Evolutionary conservation across 92 coral and sea anemone genomes (phyloP), one percentile per base, ranked within the genome.

Genomic region (Scolanthus callimorphus): DNA sequence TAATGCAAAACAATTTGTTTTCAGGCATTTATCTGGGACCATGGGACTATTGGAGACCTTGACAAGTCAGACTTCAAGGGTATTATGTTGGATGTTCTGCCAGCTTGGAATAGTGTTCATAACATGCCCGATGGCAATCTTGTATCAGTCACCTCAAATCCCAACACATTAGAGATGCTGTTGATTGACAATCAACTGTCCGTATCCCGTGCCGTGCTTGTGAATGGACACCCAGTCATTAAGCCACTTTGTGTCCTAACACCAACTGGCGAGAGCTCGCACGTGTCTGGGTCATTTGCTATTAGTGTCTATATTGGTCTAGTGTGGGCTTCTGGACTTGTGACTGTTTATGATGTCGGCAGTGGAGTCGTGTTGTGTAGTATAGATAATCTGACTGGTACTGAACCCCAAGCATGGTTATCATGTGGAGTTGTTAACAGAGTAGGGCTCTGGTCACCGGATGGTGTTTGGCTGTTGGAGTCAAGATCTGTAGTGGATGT

Each of bases 61-160:
- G 84, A 69, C 46, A 72, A 80, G 52, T 65, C 82, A 23, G 96
- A 92, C 68, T 88, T 92, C 62, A 91, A 78, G 57, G 78, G 79
- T 24, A 84, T 92, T 17, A 64, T 79, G 22, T 69, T 87, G 39
- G 89, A 85, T 53, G 59, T 88, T 12, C 73, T 88, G 15, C 85
- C 90, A 34, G 46, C 60, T 13, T 84, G 95, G 85, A 64, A 65
- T 1, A 52, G 58, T 13, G 57, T 51, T 58, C 17, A 51, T 4
- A 54, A 75, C 29, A 49, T 23, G 21, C 39, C 11, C 19, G 26
- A 9, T 31, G 41, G 43, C 12, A 55, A 74, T 27, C 62, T 79
- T 31, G 45, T 78, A 27, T 68, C 66, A 20, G 30, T 84, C 25
- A 57, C 85, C 17, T 75, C 75, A 12, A 96, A 92, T 31, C 90